Evolutionary conservation across 1,140 invertebrate genomes (phyloP), one percentile per base, ranked within the genome.

Genomic region (Drosophila biarmipes): DNA sequence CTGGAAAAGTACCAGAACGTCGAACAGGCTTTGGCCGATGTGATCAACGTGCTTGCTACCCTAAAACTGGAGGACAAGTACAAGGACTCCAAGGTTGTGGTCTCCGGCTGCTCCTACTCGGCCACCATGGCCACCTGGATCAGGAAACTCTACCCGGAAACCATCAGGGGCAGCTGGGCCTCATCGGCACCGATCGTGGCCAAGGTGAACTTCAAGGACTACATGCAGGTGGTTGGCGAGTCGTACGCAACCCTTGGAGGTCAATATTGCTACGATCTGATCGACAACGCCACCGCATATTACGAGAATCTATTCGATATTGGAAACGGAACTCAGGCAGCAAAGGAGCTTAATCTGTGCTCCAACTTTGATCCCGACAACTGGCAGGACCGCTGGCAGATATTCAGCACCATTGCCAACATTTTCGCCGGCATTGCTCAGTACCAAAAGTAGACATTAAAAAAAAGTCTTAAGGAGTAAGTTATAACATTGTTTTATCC

Each of bases 71-170:
- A 78, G 21, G 72, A 82, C 10, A 90, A 90, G 12, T 76, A 94
- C 37, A 80, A 78, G 35, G 53, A 89, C 21, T 90, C 91, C 0
- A 90, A 89, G 45, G 86, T 92, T 0, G 80, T 96, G 51, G 93
- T 95, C n/a, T 95, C 95, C 69, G 97, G 97, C 21, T 96, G 96
- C 21, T 97, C 96, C 6, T 98, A 98, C 81, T 94, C 96, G n/a
- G 96, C 95, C 57, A 95, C 94, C 27, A 94, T 97, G 93, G 95
- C 95, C 11, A 93, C 95, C 11, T 97, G 96, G 96, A 94, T 95
- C 43, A 94, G 96, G 68, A 92, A 95, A 29, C 94, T 96, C 59
- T 97, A 97, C 84, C 96, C 97, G 3, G 95, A 97, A 80, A 92
- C 96, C 0, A 94, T 95, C 27, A 52, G 51, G 8, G 91, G 91